Evolutionary conservation across 2,797 vertebrate genomes (phyloP).

Genomic region (Pseudotriccus pelzelni): DNA sequence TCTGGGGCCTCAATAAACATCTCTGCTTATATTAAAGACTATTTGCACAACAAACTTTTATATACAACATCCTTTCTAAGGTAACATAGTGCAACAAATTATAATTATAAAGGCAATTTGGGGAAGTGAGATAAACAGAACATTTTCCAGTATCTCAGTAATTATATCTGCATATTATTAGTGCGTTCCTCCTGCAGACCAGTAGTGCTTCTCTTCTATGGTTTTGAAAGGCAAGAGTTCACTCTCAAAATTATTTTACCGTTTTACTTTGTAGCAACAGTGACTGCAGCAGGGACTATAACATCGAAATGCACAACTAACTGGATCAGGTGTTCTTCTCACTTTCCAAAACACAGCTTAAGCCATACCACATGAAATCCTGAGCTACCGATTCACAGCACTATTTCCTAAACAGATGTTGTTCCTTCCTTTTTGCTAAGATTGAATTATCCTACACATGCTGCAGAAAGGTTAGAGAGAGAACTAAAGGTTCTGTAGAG

Average conservation of each 20-base stretch:
- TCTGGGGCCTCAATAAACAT: neutral
- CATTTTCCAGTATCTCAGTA: slow-evolving; percentile 8
- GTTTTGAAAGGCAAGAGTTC: neutral
- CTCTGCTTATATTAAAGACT: neutral
- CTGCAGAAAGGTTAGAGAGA: slow-evolving; percentile 55
- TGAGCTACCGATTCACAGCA: slow-evolving; percentile 30
- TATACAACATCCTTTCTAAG: neutral
- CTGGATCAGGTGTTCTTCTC: slow-evolving; percentile 28
- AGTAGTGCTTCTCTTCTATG: neutral
- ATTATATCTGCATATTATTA: neutral
- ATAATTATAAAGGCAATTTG: slow-evolving; percentile 38
- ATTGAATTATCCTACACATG: slow-evolving; percentile 40
- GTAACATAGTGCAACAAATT: neutral
- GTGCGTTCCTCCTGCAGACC: neutral
- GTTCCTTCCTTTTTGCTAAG: slow-evolving; percentile 34
- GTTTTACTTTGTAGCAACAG: slow-evolving; percentile 50
- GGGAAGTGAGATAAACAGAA: slow-evolving; percentile 22
- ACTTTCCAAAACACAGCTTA: slow-evolving; percentile 39
- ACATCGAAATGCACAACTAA: slow-evolving; percentile 44
- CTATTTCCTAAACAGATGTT: slow-evolving; percentile 57
- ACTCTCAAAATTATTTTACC: slow-evolving; percentile 40
- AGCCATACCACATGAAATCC: slow-evolving; percentile 42
- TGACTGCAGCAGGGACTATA: slow-evolving; percentile 8
- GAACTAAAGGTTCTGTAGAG: neutral
- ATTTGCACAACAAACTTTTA: neutral